A percentile compares a stretch with the other conserved stretches of the same genome.
Evolutionary conservation across 2,888 invertebrate genomes (phyloP).

Genomic region (Melinaea menophilus): DNA sequence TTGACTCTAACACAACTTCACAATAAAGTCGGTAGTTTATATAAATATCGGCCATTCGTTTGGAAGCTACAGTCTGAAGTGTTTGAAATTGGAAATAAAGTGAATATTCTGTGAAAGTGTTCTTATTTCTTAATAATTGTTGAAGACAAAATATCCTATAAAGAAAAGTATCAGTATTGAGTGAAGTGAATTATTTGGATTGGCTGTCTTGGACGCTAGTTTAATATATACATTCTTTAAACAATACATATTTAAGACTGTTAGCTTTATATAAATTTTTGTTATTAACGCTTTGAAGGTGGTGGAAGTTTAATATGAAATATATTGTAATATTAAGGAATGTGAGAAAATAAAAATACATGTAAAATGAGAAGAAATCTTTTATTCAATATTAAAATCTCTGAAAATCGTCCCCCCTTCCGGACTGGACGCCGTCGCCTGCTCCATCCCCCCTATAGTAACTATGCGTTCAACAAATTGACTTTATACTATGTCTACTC

Average conservation of each 20-base stretch:
- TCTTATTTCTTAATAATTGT: too few species aligned
- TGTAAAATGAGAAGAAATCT: constrained; percentile 42
- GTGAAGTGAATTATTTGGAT: too few species aligned
- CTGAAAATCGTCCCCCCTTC: constrained; percentile 34
- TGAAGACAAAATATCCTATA: too few species aligned
- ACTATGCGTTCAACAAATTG: constrained; percentile 14
- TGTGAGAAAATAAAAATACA: constrained; percentile 31
- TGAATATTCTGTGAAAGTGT: too few species aligned
- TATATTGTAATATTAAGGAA: background rate
- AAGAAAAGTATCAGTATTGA: too few species aligned
- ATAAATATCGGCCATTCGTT: too few species aligned
- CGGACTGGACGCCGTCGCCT: constrained; percentile 32
- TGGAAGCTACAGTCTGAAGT: too few species aligned
- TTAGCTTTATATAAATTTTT: constrained; percentile 1
- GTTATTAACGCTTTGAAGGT: constrained; percentile 6
- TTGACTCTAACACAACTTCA: too few species aligned
- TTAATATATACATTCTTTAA: too few species aligned
- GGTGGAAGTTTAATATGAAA: constrained; percentile 6
- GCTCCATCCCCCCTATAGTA: constrained; percentile 25
- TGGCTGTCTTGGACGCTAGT: too few species aligned
- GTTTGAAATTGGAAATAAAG: too few species aligned
- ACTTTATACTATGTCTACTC: constrained; percentile 5
- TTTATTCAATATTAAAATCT: constrained; percentile 56
- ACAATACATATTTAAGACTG: constrained; percentile 13
- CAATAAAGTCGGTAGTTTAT: too few species aligned